Base-by-base conservation (phyloP, 2,797 vertebrate species). In the Anisognathus igniventris region DNA sequence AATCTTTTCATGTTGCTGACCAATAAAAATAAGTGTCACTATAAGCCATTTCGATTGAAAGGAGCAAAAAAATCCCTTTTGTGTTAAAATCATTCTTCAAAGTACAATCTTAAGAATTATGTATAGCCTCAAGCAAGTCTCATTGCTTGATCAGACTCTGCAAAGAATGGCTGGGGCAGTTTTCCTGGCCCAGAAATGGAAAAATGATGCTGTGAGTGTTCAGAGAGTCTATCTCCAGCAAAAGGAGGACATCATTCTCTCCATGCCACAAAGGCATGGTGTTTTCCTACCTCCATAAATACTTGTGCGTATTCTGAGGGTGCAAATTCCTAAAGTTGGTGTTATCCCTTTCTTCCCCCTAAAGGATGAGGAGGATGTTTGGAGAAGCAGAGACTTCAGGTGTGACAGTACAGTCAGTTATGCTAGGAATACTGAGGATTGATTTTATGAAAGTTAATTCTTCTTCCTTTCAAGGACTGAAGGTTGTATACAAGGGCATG, bases 391-490 rank as follows among this genome's bases (percentile, higher is more conserved):
- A 86, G 91, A 67, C 85, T 94, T 90, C 61, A 94, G 85, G 92
- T 88, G 62, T 80, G 77, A 90, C 74, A 94, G 94, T 78, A 64
- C 67, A 87, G 90, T 77, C 88, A 51, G 82, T 93, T 95, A 90
- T 5, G 30, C 75, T 58, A n/a, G n/a, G 88, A 78, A 76, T 90
- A 87, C 81, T 27, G 66, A 91, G 86, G 90, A 96, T 40, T 92
- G 93, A 93, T 88, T 86, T 95, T 93, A 92, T 93, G 94, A 94
- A 97, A 97, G 94, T 86, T 72, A 95, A 96, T 96, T 95, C 86
- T 97, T 97, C 96, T 96, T 96, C 93, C 93, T 93, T 91, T 94
- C 86, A 91, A 92, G 73, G 95, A 94, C 92, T 95, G 97, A 95
- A 97, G 95, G 96, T 95, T 97, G 93, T 78, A 76, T 93, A 81